phyloP scores from a whole-genome alignment of 2,113 vertebrate genomes.

The Tichodroma muraria region DNA sequence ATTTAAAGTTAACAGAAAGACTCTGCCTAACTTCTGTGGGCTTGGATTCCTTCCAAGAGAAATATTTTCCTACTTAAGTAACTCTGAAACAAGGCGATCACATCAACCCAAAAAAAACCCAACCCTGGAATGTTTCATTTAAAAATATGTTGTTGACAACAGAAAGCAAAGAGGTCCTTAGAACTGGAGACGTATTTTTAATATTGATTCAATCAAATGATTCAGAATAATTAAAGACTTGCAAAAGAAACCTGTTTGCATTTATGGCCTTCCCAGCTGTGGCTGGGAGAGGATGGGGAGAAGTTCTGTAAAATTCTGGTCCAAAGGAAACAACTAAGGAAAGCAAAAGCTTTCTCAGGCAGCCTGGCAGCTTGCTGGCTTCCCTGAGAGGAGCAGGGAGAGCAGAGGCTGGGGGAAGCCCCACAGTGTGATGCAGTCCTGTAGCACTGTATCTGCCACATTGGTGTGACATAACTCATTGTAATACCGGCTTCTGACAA shows the following conservation, averaged over 20 bases:
- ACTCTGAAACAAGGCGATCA: conserved; percentile 10
- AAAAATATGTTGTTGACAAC: conserved; percentile 8
- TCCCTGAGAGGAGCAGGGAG: neutral
- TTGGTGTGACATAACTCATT: neutral
- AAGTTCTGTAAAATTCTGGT: neutral
- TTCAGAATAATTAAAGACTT: neutral
- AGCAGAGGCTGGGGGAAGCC: neutral
- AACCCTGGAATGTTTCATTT: neutral
- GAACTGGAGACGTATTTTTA: neutral
- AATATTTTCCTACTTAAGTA: conserved; percentile 61
- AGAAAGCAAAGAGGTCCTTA: neutral
- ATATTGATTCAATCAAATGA: neutral
- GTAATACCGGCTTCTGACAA: neutral
- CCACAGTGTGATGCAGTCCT: neutral
- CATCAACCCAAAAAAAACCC: neutral
- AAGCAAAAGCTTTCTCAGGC: neutral
- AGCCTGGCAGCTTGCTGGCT: neutral
- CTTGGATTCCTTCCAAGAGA: conserved; percentile 47
- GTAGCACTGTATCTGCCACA: neutral
- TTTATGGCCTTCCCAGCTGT: neutral
- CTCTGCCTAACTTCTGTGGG: conserved; percentile 36
- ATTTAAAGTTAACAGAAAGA: conserved; percentile 28
- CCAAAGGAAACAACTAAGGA: neutral
- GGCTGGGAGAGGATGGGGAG: neutral
- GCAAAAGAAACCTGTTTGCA: neutral